Evolutionary conservation across 2,113 vertebrate genomes (phyloP), one percentile per base, ranked within the genome.

Genomic region (Microcebus lehilahytsara): DNA sequence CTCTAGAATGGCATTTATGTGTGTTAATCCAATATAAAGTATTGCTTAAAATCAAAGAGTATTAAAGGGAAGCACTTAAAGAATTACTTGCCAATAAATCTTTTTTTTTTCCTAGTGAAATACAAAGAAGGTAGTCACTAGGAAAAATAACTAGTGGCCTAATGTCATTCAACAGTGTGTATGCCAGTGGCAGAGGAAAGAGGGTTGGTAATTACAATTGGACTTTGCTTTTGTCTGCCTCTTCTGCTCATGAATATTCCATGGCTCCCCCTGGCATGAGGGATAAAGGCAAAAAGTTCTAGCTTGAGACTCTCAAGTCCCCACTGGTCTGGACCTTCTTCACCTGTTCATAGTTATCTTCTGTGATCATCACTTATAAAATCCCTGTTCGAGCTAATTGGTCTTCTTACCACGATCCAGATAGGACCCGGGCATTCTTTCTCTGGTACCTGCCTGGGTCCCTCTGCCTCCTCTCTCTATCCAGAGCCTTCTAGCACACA

Each of bases 391-490:
- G 9, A 46, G 58, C 37, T 49, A 46, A 4, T 49, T 64, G 17
- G 8, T 67, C 58, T 89, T 85, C 71, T 42, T 40, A 25, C 14
- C 14, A 7, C n/a, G 40, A 30, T 37, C n/a, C 49, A 46, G 14
- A 32, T 34, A 8, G 62, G 75, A 85, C 10, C 6, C 1, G 27
- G 51, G 19, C 5, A 5, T 60, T 51, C 77, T 40, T 60, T 5
- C 27, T 13, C 27, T 9, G 20, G 23, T 42, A n/a, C 23, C n/a
- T 51, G 5, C 20, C 49, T 37, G 42, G 69, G 23, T 20, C 91
- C 7, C 20, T 60, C 49, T 9, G 9, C 0, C 5, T 53, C 8
- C 1, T 10, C 3, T 34, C 5, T 77, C 62, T 20, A 23, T 42
- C 5, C 49, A 84, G 20, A 86, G 27, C 60, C 49, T 60, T 74